Evolutionary conservation across 2,113 vertebrate species (phyloP), one percentile per base, ranked within the genome.

Genomic region (Dendrocopos noguchii): DNA sequence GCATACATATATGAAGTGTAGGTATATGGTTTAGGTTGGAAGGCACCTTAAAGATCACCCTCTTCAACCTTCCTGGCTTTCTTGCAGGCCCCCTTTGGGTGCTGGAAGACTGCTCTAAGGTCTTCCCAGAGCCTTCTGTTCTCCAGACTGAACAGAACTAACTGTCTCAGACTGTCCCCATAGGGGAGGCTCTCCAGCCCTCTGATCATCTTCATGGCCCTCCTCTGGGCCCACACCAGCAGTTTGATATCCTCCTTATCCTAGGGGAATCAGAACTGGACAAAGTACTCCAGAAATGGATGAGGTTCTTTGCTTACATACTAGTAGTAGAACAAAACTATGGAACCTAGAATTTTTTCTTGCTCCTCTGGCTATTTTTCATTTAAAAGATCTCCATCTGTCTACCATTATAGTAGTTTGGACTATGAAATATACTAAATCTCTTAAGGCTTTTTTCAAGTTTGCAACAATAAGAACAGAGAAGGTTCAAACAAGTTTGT

Each of bases 331-430:
- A 87, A 80, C 60, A 94, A 90, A 95, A 71, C 33, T 77, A 31
- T 6, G 7, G 8, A 84, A 3, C 46, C 64, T 77, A 7, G 67
- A 92, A 74, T 89, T 87, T 67, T 44, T 91, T 82, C 68, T 71
- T 82, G 14, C 20, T 92, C 53, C 33, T 80, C 75, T 92, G 63
- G 60, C 42, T 94, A 56, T 87, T 95, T 91, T 86, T 78, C 22
- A 39, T 79, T 89, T 71, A 84, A 56, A 90, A 86, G 12, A 34
- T 56, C 21, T 65, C 29, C 42, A 50, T 67, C 44, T 79, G 44
- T 73, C 88, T 89, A 36, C 77, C 84, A 76, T 79, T 84, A 65
- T 63, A 84, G 77, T n/a, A 61, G 65, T 65, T 75, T 91, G 9
- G 61, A 72, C 61, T 84, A 50, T 60, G n/a, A 85, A 86, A 86